Conservation (phyloP, 2,888 invertebrate species). For the Therioaphis trifolii region DNA sequence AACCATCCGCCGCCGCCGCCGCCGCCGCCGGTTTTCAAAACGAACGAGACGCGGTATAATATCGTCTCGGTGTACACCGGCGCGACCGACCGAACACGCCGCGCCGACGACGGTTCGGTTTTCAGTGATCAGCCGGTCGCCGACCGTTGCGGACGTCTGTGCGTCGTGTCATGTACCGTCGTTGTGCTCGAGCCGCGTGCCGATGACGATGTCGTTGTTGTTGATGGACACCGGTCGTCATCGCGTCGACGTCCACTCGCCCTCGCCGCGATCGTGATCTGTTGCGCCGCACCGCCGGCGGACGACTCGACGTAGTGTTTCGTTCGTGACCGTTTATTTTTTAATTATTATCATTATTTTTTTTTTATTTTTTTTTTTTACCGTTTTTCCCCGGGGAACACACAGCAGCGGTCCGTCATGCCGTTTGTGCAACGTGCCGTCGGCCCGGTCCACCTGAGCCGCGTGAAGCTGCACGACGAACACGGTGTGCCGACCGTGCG, state of each 20-base stretch:
- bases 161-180: neutral
- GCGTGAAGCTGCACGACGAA: slow-evolving; percentile 72
- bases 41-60: neutral
- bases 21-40: slow-evolving; percentile 53
- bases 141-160: neutral
- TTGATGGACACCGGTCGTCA: neutral
- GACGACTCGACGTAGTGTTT: too few species aligned
- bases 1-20: slow-evolving; percentile 36
- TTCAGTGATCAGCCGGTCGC: slow-evolving; percentile 50
- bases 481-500: slow-evolving; percentile 74
- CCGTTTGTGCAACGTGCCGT: slow-evolving; percentile 88
- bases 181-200: neutral
- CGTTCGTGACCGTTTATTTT: too few species aligned
- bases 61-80: neutral
- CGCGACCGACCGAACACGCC: neutral
- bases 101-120: too few species aligned
- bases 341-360: neutral
- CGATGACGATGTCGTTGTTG: neutral
- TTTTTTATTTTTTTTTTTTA: neutral
- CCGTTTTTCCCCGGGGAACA: neutral
- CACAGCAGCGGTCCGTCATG: slow-evolving; percentile 72
- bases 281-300: too few species aligned
- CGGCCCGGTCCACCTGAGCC: slow-evolving; percentile 83
- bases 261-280: too few species aligned
- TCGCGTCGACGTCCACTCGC: too few species aligned